These are phyloP conservation scores for Candoia aspera DNA, from an alignment of 2,113 vertebrate species.

Conservation along the genomic window DNA sequence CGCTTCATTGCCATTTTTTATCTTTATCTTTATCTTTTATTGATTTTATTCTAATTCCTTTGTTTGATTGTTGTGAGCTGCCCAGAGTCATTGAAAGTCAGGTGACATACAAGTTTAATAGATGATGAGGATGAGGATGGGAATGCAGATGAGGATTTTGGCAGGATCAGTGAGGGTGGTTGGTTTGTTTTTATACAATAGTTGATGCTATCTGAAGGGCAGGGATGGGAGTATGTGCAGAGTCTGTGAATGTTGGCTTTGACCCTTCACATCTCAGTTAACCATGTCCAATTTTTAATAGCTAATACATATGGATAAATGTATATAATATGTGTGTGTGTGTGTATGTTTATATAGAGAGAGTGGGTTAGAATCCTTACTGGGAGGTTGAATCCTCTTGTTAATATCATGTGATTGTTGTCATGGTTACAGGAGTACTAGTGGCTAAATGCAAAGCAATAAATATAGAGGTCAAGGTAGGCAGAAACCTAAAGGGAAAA, in stretches of 20 bases:
- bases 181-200: constrained; percentile 50
- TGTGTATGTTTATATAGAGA: neutral
- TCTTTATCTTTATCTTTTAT: neutral
- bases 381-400: constrained; percentile 39
- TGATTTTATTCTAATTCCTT: neutral
- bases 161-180: neutral
- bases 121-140: neutral
- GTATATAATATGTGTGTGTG: constrained; percentile 47
- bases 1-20: neutral
- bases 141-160: constrained; percentile 21
- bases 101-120: neutral
- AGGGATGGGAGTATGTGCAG: neutral
- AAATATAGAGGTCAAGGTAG: constrained; percentile 5
- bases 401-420: constrained; percentile 70
- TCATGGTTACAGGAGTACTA: constrained; percentile 69
- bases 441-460: constrained; percentile 51
- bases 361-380: constrained; percentile 40
- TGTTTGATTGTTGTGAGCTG: neutral
- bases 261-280: rapidly evolving
- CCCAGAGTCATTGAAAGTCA: neutral
- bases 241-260: constrained; percentile 6
- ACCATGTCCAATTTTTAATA: constrained; percentile 16
- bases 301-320: neutral
- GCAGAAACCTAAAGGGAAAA: constrained; percentile 27
- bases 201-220: constrained; percentile 3